Evolutionary conservation across 2,113 vertebrate genomes (phyloP).

Genomic region (Lates calcarifer): DNA sequence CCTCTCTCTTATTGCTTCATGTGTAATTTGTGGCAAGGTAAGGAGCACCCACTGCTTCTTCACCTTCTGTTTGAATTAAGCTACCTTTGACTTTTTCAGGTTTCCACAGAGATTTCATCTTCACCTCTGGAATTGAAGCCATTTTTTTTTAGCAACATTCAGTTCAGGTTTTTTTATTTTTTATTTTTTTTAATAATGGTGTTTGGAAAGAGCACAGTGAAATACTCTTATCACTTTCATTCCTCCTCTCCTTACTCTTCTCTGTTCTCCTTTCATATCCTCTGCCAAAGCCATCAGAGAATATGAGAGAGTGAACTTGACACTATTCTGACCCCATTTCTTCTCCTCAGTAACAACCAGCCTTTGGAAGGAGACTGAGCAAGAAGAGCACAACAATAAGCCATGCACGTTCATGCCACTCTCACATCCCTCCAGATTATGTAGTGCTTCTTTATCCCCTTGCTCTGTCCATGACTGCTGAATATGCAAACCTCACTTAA

Average conservation of each 20-base stretch:
- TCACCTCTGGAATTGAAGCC: slow-evolving; percentile 20
- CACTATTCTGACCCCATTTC: slow-evolving; percentile 66
- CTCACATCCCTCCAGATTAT: slow-evolving; percentile 33
- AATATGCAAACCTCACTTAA: slow-evolving; percentile 42
- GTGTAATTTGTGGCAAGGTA: slow-evolving; percentile 87
- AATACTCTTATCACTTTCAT: slow-evolving; percentile 2
- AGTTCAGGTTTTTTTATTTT: neutral
- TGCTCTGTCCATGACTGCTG: slow-evolving; percentile 6
- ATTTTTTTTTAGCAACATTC: neutral
- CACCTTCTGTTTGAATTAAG: slow-evolving; percentile 44
- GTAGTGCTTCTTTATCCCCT: slow-evolving; percentile 1
- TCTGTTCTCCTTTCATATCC: slow-evolving; percentile 33
- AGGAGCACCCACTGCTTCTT: slow-evolving; percentile 75
- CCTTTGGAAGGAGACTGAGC: slow-evolving; percentile 36
- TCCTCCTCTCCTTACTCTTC: slow-evolving; percentile 17
- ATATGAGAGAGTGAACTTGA: slow-evolving; percentile 40
- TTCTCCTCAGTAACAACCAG: slow-evolving; percentile 55
- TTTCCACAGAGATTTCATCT: slow-evolving; percentile 40
- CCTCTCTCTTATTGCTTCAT: slow-evolving; percentile 82
- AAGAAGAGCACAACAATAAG: slow-evolving; percentile 38
- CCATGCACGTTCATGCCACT: slow-evolving; percentile 32
- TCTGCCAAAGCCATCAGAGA: slow-evolving; percentile 38
- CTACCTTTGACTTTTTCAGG: slow-evolving; percentile 56
- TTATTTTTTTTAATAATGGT: neutral
- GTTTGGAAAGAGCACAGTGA: slow-evolving; percentile 12